phyloP scores from a whole-genome alignment of 2,113 vertebrate species.

The Eubucco bourcierii region DNA sequence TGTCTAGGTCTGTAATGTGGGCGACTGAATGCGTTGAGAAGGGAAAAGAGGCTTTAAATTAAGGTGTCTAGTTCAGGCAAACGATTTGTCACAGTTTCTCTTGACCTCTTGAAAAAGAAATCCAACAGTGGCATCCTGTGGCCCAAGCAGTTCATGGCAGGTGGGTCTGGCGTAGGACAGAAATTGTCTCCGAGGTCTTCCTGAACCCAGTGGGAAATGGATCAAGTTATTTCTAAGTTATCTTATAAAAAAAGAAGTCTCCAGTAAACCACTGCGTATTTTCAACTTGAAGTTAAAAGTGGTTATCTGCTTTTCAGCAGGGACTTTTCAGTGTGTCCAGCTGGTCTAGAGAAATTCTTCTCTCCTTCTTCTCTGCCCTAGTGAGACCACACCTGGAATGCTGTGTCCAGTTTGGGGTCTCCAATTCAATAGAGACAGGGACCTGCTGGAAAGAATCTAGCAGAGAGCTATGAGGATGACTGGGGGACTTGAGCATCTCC shows the following conservation, averaged over 20 bases:
- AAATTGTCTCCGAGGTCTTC: background rate
- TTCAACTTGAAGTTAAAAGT: background rate
- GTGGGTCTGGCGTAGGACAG: background rate
- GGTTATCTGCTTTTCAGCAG: background rate
- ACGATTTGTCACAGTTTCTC: background rate
- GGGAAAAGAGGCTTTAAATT: background rate
- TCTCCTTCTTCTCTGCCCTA: too few species aligned
- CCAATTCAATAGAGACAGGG: too few species aligned
- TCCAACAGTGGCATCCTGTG: constrained; percentile 75
- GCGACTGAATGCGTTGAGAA: background rate
- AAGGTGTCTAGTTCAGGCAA: background rate
- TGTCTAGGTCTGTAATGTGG: background rate
- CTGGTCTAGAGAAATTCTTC: too few species aligned
- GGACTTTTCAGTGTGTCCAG: too few species aligned
- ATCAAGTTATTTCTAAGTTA: background rate
- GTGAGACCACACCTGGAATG: too few species aligned
- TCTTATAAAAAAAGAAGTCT: background rate
- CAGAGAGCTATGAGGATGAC: too few species aligned
- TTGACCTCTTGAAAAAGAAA: constrained; percentile 42
- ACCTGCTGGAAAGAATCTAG: too few species aligned
- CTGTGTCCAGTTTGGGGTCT: too few species aligned
- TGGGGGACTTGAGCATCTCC: too few species aligned
- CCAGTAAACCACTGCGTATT: background rate
- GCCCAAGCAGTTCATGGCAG: constrained; percentile 59
- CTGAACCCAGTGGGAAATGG: accelerated